Evolutionary conservation across 2,888 invertebrate genomes (phyloP).

Genomic region (Rhynchonema sp.): DNA sequence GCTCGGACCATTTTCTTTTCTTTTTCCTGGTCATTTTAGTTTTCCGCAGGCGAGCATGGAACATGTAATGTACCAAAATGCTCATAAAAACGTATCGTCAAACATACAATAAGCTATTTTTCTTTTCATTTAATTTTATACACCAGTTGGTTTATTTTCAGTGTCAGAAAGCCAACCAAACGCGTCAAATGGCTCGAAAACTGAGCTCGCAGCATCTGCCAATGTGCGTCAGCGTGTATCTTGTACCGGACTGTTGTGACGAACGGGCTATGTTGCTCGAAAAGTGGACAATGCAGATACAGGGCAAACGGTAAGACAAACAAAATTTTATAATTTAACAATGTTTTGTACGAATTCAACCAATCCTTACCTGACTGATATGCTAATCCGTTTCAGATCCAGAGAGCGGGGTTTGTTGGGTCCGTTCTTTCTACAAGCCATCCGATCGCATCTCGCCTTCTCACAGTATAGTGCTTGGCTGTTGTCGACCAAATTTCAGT

Average conservation of each 20-base stretch:
- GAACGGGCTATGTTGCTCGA: conserved; percentile 43
- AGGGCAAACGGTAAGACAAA: conserved; percentile 43
- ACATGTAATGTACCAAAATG: too few species aligned
- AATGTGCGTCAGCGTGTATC: conserved; percentile 14
- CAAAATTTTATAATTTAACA: too few species aligned
- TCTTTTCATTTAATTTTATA: too few species aligned
- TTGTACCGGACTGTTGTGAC: conserved; percentile 33
- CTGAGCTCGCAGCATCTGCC: background rate
- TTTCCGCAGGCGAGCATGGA: too few species aligned
- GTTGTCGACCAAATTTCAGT: conserved; percentile 31
- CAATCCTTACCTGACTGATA: too few species aligned
- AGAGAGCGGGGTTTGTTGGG: conserved; percentile 11
- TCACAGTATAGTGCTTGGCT: conserved; percentile 89
- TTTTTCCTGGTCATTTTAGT: too few species aligned
- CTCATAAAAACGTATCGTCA: too few species aligned
- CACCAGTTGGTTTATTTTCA: too few species aligned
- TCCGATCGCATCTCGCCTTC: conserved; percentile 82
- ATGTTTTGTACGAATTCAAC: too few species aligned
- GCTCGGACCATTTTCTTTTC: too few species aligned
- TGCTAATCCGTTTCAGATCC: conserved; percentile 1
- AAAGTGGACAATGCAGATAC: conserved; percentile 56
- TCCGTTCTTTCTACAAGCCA: conserved; percentile 64
- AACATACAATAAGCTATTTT: too few species aligned
- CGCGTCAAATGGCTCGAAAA: conserved; percentile 26
- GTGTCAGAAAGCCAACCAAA: conserved; percentile 28